phyloP scores from a whole-genome alignment of 2,888 invertebrate genomes.

The Gerris lacustris region DNA sequence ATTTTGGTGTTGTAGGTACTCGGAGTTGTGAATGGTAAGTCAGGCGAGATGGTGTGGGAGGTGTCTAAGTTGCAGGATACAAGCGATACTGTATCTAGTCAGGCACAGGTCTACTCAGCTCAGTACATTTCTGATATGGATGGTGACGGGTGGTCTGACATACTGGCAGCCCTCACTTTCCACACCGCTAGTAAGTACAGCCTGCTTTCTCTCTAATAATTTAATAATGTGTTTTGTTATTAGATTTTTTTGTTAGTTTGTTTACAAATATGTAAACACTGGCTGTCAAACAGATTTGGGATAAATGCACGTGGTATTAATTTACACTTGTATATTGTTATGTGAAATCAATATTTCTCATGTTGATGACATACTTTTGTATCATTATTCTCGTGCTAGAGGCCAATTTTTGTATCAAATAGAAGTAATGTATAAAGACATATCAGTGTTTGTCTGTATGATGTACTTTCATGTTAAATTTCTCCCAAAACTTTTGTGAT shows the following conservation, averaged over 20 bases:
- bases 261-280: too few relatives aligned
- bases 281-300: too few relatives aligned
- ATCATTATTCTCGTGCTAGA: background rate
- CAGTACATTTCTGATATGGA: slow-evolving; percentile 58
- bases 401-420: background rate
- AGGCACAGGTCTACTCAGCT: slow-evolving; percentile 51
- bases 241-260: too few relatives aligned
- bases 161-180: slow-evolving; percentile 54
- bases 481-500: too few relatives aligned
- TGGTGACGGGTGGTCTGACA: slow-evolving; percentile 54
- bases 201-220: background rate
- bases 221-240: background rate
- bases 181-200: slow-evolving; percentile 37
- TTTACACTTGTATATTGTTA: too few relatives aligned
- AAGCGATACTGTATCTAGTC: slow-evolving; percentile 27
- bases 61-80: slow-evolving; percentile 36
- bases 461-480: too few relatives aligned
- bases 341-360: background rate
- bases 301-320: too few relatives aligned
- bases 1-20: slow-evolving; percentile 40
- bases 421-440: too few relatives aligned
- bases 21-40: slow-evolving; percentile 51
- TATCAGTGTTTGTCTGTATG: too few relatives aligned
- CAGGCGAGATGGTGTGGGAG: slow-evolving; percentile 55
- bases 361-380: background rate